Conservation (phyloP, 2,113 vertebrate species). For the Sinosuthora webbiana region DNA sequence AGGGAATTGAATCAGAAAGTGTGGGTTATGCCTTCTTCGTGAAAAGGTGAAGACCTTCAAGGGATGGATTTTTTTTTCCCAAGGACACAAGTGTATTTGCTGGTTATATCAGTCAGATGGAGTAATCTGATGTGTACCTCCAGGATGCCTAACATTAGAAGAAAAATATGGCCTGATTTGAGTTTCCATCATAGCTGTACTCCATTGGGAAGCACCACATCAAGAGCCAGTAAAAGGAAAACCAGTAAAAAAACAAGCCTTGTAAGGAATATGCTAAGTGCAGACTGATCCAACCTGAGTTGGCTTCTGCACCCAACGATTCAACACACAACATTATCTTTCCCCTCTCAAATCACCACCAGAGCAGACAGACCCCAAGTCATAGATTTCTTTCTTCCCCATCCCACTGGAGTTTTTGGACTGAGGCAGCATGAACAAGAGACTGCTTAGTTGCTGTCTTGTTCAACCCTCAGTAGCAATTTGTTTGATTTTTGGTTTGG, state of each 20-base stretch:
- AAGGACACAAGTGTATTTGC: neutral
- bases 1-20: neutral
- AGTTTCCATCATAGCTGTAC: neutral
- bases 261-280: neutral
- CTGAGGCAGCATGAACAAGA: neutral
- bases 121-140: neutral
- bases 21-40: accelerated
- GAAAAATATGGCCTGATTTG: neutral
- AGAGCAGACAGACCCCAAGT: neutral
- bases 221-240: neutral
- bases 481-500: accelerated
- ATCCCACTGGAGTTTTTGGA: accelerated
- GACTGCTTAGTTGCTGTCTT: neutral
- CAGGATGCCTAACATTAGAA: neutral
- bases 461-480: neutral
- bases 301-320: neutral
- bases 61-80: neutral
- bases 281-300: neutral
- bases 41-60: neutral
- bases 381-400: neutral
- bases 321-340: neutral
- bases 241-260: neutral
- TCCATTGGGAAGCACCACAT: neutral
- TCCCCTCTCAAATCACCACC: neutral
- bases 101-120: neutral